Evolutionary conservation across 2,113 vertebrate genomes (phyloP), one percentile per base, ranked within the genome.

Genomic region (Rattus rattus): DNA sequence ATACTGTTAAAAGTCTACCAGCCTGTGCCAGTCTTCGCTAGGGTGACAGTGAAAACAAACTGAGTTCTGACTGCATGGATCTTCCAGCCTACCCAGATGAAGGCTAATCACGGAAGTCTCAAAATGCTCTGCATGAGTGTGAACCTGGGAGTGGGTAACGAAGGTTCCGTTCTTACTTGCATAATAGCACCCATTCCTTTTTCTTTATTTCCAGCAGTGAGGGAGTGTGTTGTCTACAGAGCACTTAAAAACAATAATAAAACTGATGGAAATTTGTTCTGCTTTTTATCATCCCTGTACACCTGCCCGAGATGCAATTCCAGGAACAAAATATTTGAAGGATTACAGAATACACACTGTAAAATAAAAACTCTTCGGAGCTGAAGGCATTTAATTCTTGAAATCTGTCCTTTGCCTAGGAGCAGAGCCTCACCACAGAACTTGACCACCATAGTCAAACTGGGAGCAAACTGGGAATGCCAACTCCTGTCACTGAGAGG

Each of bases 211-310:
- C n/a, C 26, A 67, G 39, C 75, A 88, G 1, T 20, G 30, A 90
- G 63, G 49, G 83, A 90, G 3, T 56, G 11, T n/a, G 70, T 52
- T 92, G 7, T 69, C 59, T 77, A 47, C 10, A 69, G 69, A 59
- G 67, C 72, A 92, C 77, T 94, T 87, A 63, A 79, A 93, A 94
- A 73, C 79, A 93, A 65, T 63, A 59, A 85, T 90, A 88, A 90
- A 87, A 79, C 1, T 7, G 59, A 52, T 81, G 61, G 36, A 63
- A 87, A 80, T n/a, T 75, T 76, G 16, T 47, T 89, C 61, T 92
- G 81, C 20, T 94, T 91, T 88, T 73, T 67, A 77, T 95, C 70
- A 36, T 77, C 52, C 81, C 30, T 30, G 20, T 63, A 63, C 8
- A 22, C 83, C 67, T 96, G 39, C 77, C 76, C 86, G 65, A 54